Percentiles rank a stretch among this genome's conserved stretches.
Conservation (phyloP, 2,797 vertebrate species). For the Oreortyx pictus region DNA sequence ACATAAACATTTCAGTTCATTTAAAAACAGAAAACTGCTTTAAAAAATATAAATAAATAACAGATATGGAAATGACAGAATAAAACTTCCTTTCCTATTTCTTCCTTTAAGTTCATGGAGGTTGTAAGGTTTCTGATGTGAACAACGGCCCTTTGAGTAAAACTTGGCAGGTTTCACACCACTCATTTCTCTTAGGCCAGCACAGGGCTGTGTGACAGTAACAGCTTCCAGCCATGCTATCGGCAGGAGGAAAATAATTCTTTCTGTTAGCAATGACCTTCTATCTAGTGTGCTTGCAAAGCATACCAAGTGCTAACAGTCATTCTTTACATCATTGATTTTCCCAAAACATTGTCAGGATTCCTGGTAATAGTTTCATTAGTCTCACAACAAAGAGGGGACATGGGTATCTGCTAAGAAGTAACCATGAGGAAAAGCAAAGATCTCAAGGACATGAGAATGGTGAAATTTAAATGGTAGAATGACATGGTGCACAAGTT, state of each 20-base stretch:
- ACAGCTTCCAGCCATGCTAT: neutral
- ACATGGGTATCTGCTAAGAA: neutral
- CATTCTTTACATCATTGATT: neutral
- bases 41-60: neutral
- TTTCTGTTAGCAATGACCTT: conserved; percentile 28
- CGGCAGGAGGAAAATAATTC: conserved; percentile 16
- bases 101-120: neutral
- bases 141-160: neutral
- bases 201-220: neutral
- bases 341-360: neutral
- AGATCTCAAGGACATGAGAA: neutral
- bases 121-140: neutral
- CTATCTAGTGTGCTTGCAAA: neutral
- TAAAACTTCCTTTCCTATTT: neutral
- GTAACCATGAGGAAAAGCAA: neutral
- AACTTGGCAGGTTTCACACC: conserved; percentile 9
- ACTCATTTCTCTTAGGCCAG: neutral
- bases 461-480: rapidly evolving
- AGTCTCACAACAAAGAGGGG: neutral
- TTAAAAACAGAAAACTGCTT: neutral
- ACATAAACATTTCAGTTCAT: neutral
- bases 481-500: neutral
- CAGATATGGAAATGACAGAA: neutral
- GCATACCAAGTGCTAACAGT: neutral
- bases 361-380: neutral